Base-by-base conservation (phyloP, 1,140 invertebrate genomes). In the Drosophila punjabiensis region DNA sequence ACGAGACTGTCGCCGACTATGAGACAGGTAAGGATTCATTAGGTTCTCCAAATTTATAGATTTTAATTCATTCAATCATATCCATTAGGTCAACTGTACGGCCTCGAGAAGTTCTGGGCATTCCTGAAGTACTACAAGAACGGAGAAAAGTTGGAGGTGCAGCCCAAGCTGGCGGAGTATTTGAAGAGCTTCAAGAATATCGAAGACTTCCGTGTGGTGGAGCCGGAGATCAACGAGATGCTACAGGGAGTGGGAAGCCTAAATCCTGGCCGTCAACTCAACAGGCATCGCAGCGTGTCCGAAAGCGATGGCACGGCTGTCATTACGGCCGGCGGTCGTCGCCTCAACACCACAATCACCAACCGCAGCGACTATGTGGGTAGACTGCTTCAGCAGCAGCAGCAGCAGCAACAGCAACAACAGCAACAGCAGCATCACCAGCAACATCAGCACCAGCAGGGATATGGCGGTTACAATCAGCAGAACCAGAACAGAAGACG, bases 71-170 rank as follows among this genome's bases (percentile, higher is more conserved):
- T n/a, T n/a, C n/a, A 52, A 30, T 28, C 10, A 20, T 28, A 11
- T 53, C 0, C 0, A 0, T n/a, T 93, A 98, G 97, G 98, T 94
- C 98, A 99, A 94, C 94, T 99, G 20, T 99, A 99, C 94, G 99
- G 99, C 45, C 94, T 99, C 52, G 99, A 99, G 94, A 99, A 99
- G 93, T 99, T 99, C 94, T 99, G 98, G 98, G 98, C 98, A 47
- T 99, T 99, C 94, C 94, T 99, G 8, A 99, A 99, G 93, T 98
- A 98, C 94, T 98, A 98, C 93, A 98, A 97, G 93, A 95, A 97
- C 80, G 95, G 96, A 18, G 94, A 94, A 32, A 95, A 96, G 63
- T 94, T 99, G 30, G 95, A 97, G 65, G 96, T 99, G 24, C 96
- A 98, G 81, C 94, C 96, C 7, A 96, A 96, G 84, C 94, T 99